Evolutionary conservation across 2,113 vertebrate genomes (phyloP), one percentile per base, ranked within the genome.

Genomic region (Bucco capensis): DNA sequence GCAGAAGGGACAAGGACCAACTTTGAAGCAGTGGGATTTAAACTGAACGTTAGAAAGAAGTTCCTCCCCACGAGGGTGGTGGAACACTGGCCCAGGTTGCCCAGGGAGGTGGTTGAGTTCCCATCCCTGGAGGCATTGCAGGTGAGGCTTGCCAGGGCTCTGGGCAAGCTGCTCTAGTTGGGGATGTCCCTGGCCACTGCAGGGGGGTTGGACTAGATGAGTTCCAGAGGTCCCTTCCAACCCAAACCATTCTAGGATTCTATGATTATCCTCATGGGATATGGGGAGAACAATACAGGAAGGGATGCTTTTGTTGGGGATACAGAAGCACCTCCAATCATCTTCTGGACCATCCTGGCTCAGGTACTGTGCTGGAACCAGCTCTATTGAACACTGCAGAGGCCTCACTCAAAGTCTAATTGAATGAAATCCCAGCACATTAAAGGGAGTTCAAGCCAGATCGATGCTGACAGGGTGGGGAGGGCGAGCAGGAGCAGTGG

Each of bases 361-460:
- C 75, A 69, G 60, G 84, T 81, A 33, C 67, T 1, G 3, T 23
- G 37, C 76, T 5, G 40, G 71, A 64, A 44, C 71, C 4, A 15
- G 51, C 27, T 65, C 62, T 80, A 83, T 85, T 2, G 56, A 92
- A 22, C 3, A 0, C 25, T 0, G 2, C 70, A 84, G 81, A 80
- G 75, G 31, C 64, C 57, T 83, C 47, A 0, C 73, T 94, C 85
- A 83, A 51, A 89, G 67, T 72, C 51, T 95, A 83, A 96, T 77
- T 95, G 95, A 92, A 86, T 95, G 89, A 77, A 92, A 94, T 96
- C 92, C 94, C 64, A 70, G 93, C 85, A 74, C 40, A 11, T 85
- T 91, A 77, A 66, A 89, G 79, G 35, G 67, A 95, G 92, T 38
- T 88, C 60, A 46, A 85, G 82, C 44, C 85, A 80, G 73, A 94